phyloP scores from a whole-genome alignment of 2,888 invertebrate species.

The Ormyrus labotus region DNA sequence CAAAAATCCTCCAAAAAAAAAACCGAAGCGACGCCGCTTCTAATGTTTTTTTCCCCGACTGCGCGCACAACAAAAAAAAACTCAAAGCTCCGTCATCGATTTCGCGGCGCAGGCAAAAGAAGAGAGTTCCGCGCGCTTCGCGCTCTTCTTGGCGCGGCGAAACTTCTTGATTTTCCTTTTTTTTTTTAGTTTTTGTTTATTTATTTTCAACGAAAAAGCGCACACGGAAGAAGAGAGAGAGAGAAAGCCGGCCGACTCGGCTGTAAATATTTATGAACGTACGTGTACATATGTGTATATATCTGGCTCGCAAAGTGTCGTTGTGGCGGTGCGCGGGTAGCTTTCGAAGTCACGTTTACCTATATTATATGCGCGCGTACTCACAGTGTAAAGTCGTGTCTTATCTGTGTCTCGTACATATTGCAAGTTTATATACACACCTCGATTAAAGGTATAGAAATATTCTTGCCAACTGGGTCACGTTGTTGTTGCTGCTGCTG shows the following conservation, averaged over 20 bases:
- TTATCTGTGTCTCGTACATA: slow-evolving; percentile 39
- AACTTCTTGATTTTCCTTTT: no score
- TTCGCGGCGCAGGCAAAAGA: no score
- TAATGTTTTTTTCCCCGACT: no score
- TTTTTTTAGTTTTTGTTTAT: no score
- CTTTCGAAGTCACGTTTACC: slow-evolving; percentile 39
- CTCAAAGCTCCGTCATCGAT: no score
- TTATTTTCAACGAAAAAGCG: no score
- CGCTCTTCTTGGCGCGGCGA: no score
- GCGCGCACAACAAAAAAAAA: no score
- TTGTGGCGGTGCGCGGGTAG: not conserved
- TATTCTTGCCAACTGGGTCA: slow-evolving; percentile 59
- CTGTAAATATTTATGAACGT: slow-evolving; percentile 47
- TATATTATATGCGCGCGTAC: slow-evolving; percentile 1
- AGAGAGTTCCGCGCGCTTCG: no score
- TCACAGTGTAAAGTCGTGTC: slow-evolving; percentile 32
- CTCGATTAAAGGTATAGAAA: slow-evolving; percentile 58
- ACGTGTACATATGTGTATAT: not conserved
- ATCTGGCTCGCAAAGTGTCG: slow-evolving; percentile 10
- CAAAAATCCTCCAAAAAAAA: no score
- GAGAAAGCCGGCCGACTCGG: not conserved
- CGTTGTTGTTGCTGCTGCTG: slow-evolving; percentile 51
- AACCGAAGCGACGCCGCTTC: no score
- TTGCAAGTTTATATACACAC: slow-evolving; percentile 40
- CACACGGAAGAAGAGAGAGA: slow-evolving; percentile 10